phyloP scores from a whole-genome alignment of 2,113 vertebrate genomes.

The Nicator chloris region DNA sequence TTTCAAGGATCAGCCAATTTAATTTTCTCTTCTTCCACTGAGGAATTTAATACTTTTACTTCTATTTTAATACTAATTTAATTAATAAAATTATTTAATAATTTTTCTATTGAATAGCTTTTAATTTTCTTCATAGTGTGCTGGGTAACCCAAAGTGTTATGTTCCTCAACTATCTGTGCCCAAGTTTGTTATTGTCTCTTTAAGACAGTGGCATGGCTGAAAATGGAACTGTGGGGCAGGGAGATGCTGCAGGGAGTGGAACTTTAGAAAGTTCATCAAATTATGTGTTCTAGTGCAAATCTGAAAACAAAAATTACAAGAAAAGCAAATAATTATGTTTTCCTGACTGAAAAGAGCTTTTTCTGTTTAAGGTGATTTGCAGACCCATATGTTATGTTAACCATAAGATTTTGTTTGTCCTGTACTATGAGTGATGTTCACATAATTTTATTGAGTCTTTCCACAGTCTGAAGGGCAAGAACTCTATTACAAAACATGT shows the following conservation, averaged over 20 bases:
- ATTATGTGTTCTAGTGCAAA: not conserved
- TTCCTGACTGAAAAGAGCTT: not conserved
- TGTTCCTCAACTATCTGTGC: not conserved
- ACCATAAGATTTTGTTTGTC: not conserved
- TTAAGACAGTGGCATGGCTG: no score
- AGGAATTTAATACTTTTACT: not conserved
- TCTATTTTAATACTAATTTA: no score
- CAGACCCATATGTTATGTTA: not conserved
- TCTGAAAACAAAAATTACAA: not conserved
- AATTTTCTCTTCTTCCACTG: not conserved
- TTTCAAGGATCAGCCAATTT: not conserved
- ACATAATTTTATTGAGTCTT: not conserved
- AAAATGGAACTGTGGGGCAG: not conserved
- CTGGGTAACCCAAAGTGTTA: not conserved
- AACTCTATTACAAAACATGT: constrained; percentile 28
- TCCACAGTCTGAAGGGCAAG: not conserved
- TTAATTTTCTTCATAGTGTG: not conserved
- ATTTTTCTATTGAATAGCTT: not conserved
- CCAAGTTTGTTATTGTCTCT: not conserved
- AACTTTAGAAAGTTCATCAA: not conserved
- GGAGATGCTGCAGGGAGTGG: no score
- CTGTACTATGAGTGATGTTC: not conserved
- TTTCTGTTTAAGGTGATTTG: constrained; percentile 3
- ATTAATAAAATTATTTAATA: no score
- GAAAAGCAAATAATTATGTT: not conserved